Conservation (phyloP, 2,797 vertebrate genomes). For the Chloroceryle amazona region DNA sequence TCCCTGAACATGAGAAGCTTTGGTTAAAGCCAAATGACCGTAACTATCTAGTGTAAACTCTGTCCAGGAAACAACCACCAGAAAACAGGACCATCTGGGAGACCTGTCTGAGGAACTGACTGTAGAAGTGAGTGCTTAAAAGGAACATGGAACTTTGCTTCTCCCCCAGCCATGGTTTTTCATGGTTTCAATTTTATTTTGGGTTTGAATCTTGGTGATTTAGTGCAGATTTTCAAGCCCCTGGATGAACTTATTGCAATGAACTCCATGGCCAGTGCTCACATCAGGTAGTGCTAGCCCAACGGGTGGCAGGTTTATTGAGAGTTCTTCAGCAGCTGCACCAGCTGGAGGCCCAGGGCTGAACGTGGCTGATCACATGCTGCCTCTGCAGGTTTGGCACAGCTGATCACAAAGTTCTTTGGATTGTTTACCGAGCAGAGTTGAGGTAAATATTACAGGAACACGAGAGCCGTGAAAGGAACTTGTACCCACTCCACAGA, state of each 20-base stretch:
- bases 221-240: no score
- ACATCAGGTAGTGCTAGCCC: no score
- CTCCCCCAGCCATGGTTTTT: no score
- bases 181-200: no score
- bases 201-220: no score
- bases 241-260: no score
- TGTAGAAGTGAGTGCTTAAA: neutral
- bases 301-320: neutral
- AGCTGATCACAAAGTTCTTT: neutral
- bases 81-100: neutral
- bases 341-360: neutral
- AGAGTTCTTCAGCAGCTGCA: neutral
- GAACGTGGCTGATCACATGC: fast-evolving
- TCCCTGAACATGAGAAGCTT: neutral
- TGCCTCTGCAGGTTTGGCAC: neutral
- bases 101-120: neutral
- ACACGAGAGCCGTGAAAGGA: neutral
- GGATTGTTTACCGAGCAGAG: neutral
- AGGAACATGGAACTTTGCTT: neutral
- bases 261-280: neutral
- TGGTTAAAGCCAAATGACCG: neutral
- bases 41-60: neutral
- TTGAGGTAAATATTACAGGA: neutral
- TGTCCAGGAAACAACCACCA: neutral
- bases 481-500: neutral